Base-by-base conservation (phyloP, 1,140 invertebrate genomes). In the Drosophila gunungcola region DNA sequence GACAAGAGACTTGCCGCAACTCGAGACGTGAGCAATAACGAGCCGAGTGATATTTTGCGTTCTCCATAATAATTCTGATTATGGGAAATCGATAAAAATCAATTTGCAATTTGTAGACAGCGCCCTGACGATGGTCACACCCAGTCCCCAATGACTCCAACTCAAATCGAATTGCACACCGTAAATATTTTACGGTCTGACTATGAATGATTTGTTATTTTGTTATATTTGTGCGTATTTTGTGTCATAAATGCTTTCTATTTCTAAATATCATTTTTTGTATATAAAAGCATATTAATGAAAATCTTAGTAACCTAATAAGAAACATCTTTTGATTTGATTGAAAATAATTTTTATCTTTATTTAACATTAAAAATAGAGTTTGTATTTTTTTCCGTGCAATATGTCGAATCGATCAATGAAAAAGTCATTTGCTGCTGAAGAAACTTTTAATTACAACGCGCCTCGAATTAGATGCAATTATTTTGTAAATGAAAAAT, bases 31-130 rank as follows among this genome's bases (percentile, higher is more conserved):
- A 78, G 82, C 70, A 88, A 88, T 82, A 79, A 82, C 79, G 58
- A 73, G 60, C 60, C 80, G 72, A 88, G 75, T 86, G 83, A 86
- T 88, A 86, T 86, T 86, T 86, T 68, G 69, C 85, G 78, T 86
- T 83, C 62, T 65, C 64, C 77, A 81, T 81, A 75, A 77, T 77
- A 81, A 85, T 86, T 86, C 79, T 88, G 83, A 88, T 86, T 86
- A 86, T 83, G 75, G 53, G 63, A 83, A 76, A 79, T 89, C 83
- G 83, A 86, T 86, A 89, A 88, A 83, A 86, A 86, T 86, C 83
- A 86, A 86, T 86, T 86, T 86, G 74, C 83, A 86, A 86, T 86
- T 86, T 89, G 83, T 88, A 74, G 81, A 81, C 81, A 79, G 63
- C 60, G 34, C 36, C 49, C 53, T 60, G 58, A 38, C 81, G 67